These are phyloP conservation scores for Leucoma salicis DNA, from an alignment of 2,888 invertebrate genomes.

Conservation along the genomic window DNA sequence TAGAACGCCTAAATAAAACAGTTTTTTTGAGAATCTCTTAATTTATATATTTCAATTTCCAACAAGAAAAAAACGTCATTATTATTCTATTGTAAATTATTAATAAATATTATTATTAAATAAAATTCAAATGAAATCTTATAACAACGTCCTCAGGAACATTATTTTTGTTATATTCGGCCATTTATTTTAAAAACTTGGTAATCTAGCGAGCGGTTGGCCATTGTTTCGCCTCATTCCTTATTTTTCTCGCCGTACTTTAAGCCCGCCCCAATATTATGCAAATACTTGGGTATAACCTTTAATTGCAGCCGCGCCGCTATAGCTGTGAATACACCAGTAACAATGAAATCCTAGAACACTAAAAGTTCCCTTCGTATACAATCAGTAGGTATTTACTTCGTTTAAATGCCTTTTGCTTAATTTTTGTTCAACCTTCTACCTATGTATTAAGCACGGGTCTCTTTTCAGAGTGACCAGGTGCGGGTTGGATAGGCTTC, in stretches of 20 bases:
- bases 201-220: constrained; percentile 37
- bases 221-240: constrained; percentile 31
- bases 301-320: constrained; percentile 56
- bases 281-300: constrained; percentile 61
- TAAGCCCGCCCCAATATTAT: constrained; percentile 55
- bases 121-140: constrained; percentile 8
- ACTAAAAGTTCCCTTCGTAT: constrained; percentile 41
- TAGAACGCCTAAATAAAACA: no score
- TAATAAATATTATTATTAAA: constrained; percentile 5
- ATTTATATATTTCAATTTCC: no score
- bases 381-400: constrained; percentile 23
- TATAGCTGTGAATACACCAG: constrained; percentile 33
- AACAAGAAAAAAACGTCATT: no score
- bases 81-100: no score
- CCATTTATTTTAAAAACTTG: constrained; percentile 33
- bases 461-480: no score
- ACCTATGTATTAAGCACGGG: no score
- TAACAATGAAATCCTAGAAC: constrained; percentile 47
- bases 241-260: constrained; percentile 44
- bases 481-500: no score
- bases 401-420: constrained; percentile 18
- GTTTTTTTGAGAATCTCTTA: no score
- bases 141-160: constrained; percentile 9
- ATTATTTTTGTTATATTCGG: constrained; percentile 26
- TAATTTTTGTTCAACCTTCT: no score